Percentiles rank a stretch among this genome's conserved stretches.
These are phyloP conservation scores for Myrmecophaga tridactyla DNA, from an alignment of 2,113 vertebrate genomes.

Conservation along the genomic window DNA sequence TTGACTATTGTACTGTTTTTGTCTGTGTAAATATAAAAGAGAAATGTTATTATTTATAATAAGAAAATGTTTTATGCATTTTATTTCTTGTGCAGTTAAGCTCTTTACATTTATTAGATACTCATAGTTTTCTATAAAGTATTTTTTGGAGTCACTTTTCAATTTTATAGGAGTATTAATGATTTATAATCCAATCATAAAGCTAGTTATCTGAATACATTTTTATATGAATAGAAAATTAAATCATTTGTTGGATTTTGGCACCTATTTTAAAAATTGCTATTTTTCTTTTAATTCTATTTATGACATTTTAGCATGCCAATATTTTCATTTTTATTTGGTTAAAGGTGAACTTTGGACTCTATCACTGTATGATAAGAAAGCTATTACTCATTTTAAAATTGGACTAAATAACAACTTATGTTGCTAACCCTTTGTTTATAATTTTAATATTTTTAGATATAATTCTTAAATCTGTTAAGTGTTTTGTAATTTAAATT, in stretches of 20 bases:
- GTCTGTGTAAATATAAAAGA: not conserved
- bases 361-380: not conserved
- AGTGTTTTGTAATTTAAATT: not conserved
- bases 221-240: not conserved
- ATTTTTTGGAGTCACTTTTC: not conserved
- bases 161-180: not conserved
- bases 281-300: not conserved
- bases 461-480: not conserved
- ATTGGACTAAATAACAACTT: not conserved
- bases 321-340: not conserved
- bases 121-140: not conserved
- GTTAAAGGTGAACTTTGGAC: not conserved
- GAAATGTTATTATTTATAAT: too few relatives aligned
- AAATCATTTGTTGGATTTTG: not conserved
- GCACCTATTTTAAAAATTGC: not conserved
- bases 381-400: not conserved
- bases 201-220: not conserved
- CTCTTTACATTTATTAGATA: not conserved
- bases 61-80: not conserved
- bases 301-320: not conserved
- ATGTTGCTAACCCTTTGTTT: not conserved
- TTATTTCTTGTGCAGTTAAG: not conserved
- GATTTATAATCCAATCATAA: not conserved
- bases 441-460: not conserved
- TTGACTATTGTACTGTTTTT: not conserved